Evolutionary conservation across 2,113 vertebrate genomes (phyloP), one percentile per base, ranked within the genome.

Genomic region (Notarius lentiginosus): DNA sequence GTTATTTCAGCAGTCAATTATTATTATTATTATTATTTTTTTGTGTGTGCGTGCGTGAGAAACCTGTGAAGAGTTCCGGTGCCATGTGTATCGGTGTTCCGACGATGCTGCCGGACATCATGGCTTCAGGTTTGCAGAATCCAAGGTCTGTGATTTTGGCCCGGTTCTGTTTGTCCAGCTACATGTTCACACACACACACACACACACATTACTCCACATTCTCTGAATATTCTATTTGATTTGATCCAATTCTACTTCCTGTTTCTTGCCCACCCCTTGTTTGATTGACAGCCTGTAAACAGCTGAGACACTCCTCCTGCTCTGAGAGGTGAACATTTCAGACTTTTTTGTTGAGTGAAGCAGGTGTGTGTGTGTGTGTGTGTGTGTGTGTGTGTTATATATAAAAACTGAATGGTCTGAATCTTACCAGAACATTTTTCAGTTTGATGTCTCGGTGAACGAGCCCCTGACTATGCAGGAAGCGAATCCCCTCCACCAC

Each of bases 21-120:
- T n/a, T n/a, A n/a, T n/a, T n/a, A n/a, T n/a, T n/a, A n/a, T n/a
- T n/a, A 58, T 11, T 47, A 58, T 85, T 53, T 22, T 30, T 68
- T 41, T 41, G 61, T 24, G 73, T 81, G 65, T 6, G 3, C 6
- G 15, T 5, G 14, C 18, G 15, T 58, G 12, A 41, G 41, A 41
- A 2, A 41, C 98, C 98, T 95, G 98, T 99, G 87, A 99, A 99
- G 68, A 99, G 97, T 91, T 99, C 98, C 1, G 98, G 98, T 60
- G 98, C 98, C 98, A 99, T 99, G 90, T 99, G 98, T 89, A 99
- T 99, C 27, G 98, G 98, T 0, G 98, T 99, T 85, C 98, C 98
- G 84, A 99, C 98, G 66, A 99, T 99, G 92, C 98, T 99, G 90
- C 98, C 98, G 0, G 98, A 99, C 98, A 99, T 99, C 98, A 99